Base-by-base conservation (phyloP, 2,113 vertebrate species). In the Scopus umbretta region DNA sequence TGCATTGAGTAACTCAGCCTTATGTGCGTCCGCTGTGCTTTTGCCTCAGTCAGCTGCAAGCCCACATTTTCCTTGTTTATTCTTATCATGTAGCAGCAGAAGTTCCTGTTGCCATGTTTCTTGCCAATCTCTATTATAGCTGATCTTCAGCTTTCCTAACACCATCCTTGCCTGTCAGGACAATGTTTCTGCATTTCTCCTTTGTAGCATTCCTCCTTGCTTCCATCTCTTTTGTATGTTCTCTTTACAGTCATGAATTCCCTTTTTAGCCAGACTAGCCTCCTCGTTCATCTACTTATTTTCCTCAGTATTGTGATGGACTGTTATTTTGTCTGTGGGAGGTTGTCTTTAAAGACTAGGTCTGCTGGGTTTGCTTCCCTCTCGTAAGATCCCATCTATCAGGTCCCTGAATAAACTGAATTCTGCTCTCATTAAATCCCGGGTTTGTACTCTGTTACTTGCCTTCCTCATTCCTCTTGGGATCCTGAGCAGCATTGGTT, bases 61-160 rank as follows among this genome's bases (percentile, higher is more conserved):
- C 14, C 42, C 26, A 9, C 7, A 4, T 90, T 87, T 80, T n/a
- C 29, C 40, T 59, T 53, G 2, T 22, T 75, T 47, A 4, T 81
- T 75, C 27, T 52, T 34, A 36, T 3, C 8, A 14, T 13, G 26
- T 63, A 59, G 38, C 67, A 59, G 16, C 18, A 42, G 7, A 73
- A 73, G 2, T 63, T 50, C 29, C 61, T 25, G 4, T 53, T 66
- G 55, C 26, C 15, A 3, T 34, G n/a, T 92, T 87, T 62, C n/a
- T 58, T 49, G 18, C 18, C 8, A 3, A 1, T 74, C n/a, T 86
- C 38, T 55, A 5, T 3, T 34, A 1, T 16, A 53, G 15, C 0
- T 75, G 32, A 80, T 7, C 32, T 61, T 80, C 32, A 36, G 32
- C 45, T 68, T 72, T 83, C 25, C 72, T 78, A 34, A 38, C 13